phyloP scores from a whole-genome alignment of 2,113 vertebrate species.

The Pica pica region DNA sequence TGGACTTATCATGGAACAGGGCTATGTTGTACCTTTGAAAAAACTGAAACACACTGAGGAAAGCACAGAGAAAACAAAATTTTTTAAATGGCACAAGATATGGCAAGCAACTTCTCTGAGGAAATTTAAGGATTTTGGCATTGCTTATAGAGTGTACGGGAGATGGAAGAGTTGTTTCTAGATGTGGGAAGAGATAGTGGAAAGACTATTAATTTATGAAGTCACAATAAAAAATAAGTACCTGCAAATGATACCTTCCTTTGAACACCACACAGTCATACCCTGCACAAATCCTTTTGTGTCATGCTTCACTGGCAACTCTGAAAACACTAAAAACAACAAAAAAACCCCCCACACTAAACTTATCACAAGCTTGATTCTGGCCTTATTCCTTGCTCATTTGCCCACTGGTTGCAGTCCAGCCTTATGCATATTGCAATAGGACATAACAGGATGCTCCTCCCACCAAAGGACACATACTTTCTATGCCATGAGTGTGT shows the following conservation, averaged over 20 bases:
- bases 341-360: background rate
- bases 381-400: background rate
- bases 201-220: background rate
- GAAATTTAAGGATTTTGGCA: background rate
- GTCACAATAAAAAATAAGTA: background rate
- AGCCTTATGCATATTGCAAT: background rate
- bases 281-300: background rate
- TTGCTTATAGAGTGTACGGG: background rate
- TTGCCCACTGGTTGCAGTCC: accelerated
- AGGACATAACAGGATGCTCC: background rate
- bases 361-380: background rate
- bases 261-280: background rate
- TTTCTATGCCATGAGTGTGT: background rate
- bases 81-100: background rate
- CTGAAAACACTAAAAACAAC: background rate
- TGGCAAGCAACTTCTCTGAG: background rate
- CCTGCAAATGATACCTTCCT: background rate
- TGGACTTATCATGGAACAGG: background rate
- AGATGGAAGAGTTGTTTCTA: background rate
- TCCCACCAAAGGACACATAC: background rate
- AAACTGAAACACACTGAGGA: background rate
- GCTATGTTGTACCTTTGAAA: background rate
- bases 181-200: background rate
- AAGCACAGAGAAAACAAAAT: background rate
- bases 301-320: background rate